Percentiles rank a stretch among this genome's conserved stretches.
phyloP scores from a whole-genome alignment of 2,113 vertebrate genomes.

The Oncorhynchus clarkii region DNA sequence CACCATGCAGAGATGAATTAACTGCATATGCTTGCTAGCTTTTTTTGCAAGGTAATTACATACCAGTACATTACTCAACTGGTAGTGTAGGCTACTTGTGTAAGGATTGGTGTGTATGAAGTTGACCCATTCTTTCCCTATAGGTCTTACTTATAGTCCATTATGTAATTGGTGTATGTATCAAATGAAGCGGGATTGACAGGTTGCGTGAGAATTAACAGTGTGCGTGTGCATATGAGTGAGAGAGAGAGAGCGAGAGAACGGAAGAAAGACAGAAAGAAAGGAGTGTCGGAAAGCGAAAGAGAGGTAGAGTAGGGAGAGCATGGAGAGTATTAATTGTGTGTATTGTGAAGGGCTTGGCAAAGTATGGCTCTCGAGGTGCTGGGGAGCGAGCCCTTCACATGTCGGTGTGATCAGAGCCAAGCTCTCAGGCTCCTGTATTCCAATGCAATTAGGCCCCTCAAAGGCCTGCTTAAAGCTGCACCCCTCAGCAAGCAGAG shows the following conservation, averaged over 20 bases:
- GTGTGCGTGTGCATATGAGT: neutral
- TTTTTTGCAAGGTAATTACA: too few species aligned
- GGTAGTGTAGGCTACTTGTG: too few species aligned
- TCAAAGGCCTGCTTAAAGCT: conserved; percentile 93
- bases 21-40: too few species aligned
- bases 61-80: too few species aligned
- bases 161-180: conserved; percentile 64
- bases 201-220: conserved; percentile 63
- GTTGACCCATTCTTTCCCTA: neutral
- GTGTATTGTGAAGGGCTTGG: conserved; percentile 64
- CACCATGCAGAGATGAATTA: neutral
- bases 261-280: conserved; percentile 40
- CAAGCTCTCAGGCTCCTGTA: conserved; percentile 83
- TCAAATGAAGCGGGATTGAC: conserved; percentile 63
- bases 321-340: conserved; percentile 70
- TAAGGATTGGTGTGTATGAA: too few species aligned
- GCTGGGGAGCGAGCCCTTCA: conserved; percentile 62
- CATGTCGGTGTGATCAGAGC: conserved; percentile 75
- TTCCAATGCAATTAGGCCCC: conserved; percentile 93
- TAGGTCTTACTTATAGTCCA: conserved; percentile 26
- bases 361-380: conserved; percentile 66
- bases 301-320: conserved; percentile 29
- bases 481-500: conserved; percentile 67
- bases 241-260: conserved; percentile 27
- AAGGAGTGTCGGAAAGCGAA: conserved; percentile 42